Conservation (phyloP, 2,797 vertebrate species). For the Gastrophryne carolinensis region DNA sequence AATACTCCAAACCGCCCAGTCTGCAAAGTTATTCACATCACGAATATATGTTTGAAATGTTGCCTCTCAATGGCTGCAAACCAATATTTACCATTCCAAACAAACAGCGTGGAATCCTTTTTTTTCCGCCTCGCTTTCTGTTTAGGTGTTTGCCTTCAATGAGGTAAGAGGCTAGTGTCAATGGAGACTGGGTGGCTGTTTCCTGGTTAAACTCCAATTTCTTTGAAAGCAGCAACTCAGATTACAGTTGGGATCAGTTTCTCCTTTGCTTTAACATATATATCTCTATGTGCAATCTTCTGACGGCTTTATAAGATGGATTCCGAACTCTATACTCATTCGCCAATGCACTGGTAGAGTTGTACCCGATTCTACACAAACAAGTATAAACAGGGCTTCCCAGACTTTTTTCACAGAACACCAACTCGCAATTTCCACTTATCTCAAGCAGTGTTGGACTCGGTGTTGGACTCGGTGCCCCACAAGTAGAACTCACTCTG, state of each 20-base stretch:
- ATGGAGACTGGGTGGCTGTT: slow-evolving; percentile 18
- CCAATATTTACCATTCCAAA: slow-evolving; percentile 49
- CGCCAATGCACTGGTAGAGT: not conserved
- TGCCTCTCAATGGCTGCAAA: slow-evolving; percentile 40
- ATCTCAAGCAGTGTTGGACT: too few species aligned
- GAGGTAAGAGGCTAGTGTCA: slow-evolving; percentile 20
- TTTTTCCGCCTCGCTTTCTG: slow-evolving; percentile 15
- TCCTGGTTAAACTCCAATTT: slow-evolving; percentile 25
- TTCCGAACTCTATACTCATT: not conserved
- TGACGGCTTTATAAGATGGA: not conserved
- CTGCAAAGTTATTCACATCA: slow-evolving; percentile 38
- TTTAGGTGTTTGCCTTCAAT: slow-evolving; percentile 28
- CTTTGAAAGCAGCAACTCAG: slow-evolving; percentile 40
- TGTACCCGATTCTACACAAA: too few species aligned
- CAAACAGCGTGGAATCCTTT: slow-evolving; percentile 23
- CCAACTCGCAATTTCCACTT: too few species aligned
- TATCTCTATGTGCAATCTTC: not conserved
- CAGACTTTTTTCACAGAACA: too few species aligned
- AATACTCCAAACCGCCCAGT: slow-evolving; percentile 37
- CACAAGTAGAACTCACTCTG: too few species aligned
- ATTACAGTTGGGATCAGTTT: slow-evolving; percentile 14
- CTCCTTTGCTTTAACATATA: not conserved
- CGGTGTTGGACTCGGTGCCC: too few species aligned
- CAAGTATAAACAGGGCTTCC: too few species aligned
- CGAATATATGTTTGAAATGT: slow-evolving; percentile 39